These are phyloP conservation scores for Phacellophora camtschatica DNA, from an alignment of 30 jellyfish, hydroid and myxozoan genomes.

Conservation along the genomic window DNA sequence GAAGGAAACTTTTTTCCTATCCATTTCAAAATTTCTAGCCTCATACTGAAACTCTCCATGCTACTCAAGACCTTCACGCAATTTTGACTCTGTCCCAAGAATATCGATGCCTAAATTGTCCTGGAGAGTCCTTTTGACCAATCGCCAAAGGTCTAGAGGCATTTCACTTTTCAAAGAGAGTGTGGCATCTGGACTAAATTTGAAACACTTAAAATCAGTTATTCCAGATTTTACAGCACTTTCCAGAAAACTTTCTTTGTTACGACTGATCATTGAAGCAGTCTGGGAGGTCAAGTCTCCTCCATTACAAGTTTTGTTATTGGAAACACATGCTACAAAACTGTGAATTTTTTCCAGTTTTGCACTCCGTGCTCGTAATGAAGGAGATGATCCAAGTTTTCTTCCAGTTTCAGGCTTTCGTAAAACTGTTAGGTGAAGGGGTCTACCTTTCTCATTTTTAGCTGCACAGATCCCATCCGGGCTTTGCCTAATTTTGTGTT, in stretches of 20 bases:
- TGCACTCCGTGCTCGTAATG: not conserved
- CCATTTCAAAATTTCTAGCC: not conserved
- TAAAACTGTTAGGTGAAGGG: not conserved
- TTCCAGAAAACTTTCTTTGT: not conserved
- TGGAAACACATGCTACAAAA: not conserved
- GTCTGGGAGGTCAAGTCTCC: not conserved
- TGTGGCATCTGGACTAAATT: not conserved
- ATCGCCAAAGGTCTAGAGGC: conserved; percentile 3
- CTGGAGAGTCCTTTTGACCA: not conserved
- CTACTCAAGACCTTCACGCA: not conserved
- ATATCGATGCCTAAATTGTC: not conserved
- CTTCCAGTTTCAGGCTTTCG: not conserved
- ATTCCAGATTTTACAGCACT: not conserved
- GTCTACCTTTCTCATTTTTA: not conserved
- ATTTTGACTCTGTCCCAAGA: not conserved
- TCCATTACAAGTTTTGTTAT: not conserved
- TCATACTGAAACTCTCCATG: not conserved
- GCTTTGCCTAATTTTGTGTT: not conserved
- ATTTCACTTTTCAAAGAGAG: not conserved
- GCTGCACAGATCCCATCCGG: not conserved
- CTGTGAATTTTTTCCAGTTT: not conserved
- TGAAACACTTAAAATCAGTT: not conserved
- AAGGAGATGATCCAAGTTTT: not conserved
- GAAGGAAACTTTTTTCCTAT: not conserved
- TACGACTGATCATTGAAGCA: not conserved